Evolutionary conservation across 2,888 invertebrate genomes (phyloP).

Genomic region (Drosophila kambysellisi): DNA sequence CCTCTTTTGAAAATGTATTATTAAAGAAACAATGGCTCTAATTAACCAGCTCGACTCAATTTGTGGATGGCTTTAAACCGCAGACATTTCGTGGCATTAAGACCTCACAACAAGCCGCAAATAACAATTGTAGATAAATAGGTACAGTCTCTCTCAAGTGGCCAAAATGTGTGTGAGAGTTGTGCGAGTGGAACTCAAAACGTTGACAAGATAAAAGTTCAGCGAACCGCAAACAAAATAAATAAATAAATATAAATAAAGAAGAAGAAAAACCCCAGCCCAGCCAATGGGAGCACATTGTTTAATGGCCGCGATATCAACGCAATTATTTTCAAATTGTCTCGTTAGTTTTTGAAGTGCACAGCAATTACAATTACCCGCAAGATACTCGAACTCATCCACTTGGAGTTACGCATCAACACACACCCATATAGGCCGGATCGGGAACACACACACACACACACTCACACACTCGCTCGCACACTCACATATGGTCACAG

Average conservation of each 20-base stretch:
- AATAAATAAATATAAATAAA: slow-evolving; percentile 24
- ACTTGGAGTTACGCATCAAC: slow-evolving; percentile 71
- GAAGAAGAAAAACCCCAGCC: slow-evolving; percentile 38
- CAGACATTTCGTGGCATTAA: slow-evolving; percentile 20
- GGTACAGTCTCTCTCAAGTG: slow-evolving; percentile 44
- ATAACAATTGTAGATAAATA: neutral
- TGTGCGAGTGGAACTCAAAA: slow-evolving; percentile 51
- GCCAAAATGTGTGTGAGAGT: slow-evolving; percentile 7
- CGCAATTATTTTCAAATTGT: slow-evolving; percentile 80
- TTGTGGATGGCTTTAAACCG: slow-evolving; percentile 38
- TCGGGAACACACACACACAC: slow-evolving; percentile 35
- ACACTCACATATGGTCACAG: slow-evolving; percentile 45
- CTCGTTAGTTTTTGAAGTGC: slow-evolving; percentile 72
- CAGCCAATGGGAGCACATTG: slow-evolving; percentile 65
- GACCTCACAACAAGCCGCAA: slow-evolving; percentile 55
- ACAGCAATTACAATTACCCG: slow-evolving; percentile 73
- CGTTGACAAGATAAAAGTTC: slow-evolving; percentile 74
- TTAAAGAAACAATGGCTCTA: slow-evolving; percentile 54
- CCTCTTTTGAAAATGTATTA: neutral
- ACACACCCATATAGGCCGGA: slow-evolving; percentile 53
- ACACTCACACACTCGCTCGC: slow-evolving; percentile 29
- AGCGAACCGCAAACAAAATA: slow-evolving; percentile 67
- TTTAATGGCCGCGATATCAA: slow-evolving; percentile 72
- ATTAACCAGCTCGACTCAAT: slow-evolving; percentile 45
- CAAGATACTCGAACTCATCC: slow-evolving; percentile 56